These are phyloP conservation scores for Pyrocoelia pectoralis DNA, from an alignment of 2,888 invertebrate species.

Conservation along the genomic window DNA sequence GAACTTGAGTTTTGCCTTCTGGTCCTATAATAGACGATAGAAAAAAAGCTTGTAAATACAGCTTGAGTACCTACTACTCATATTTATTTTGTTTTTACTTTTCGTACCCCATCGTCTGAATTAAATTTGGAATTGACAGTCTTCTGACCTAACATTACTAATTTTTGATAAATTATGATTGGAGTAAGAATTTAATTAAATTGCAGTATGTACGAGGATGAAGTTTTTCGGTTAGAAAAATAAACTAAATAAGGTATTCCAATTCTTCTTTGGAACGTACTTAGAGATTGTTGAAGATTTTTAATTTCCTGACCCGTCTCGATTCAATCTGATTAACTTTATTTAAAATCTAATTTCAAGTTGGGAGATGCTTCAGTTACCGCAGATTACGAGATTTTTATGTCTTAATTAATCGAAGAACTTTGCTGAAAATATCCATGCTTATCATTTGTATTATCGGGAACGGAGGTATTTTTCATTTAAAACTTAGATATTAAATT, in stretches of 20 bases:
- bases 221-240: no score
- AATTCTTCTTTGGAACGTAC: conserved; percentile 21
- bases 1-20: conserved; percentile 42
- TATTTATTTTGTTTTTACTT: neutral
- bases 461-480: neutral
- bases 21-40: conserved; percentile 31
- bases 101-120: neutral
- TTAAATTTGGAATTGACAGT: no score
- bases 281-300: conserved; percentile 25
- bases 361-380: conserved; percentile 2
- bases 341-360: conserved; percentile 25
- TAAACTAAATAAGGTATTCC: no score
- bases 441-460: neutral
- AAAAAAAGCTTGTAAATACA: conserved; percentile 28
- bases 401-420: neutral
- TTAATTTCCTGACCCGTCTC: conserved; percentile 28
- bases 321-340: conserved; percentile 27
- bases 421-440: neutral
- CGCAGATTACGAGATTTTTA: conserved; percentile 1
- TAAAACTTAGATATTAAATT: neutral
- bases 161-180: no score
- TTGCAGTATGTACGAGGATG: no score
- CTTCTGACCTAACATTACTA: no score
- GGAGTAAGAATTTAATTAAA: conserved; percentile 39
- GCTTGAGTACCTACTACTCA: conserved; percentile 12